These are phyloP conservation scores for Staurois parvus DNA, from an alignment of 2,797 vertebrate species.

Conservation along the genomic window DNA sequence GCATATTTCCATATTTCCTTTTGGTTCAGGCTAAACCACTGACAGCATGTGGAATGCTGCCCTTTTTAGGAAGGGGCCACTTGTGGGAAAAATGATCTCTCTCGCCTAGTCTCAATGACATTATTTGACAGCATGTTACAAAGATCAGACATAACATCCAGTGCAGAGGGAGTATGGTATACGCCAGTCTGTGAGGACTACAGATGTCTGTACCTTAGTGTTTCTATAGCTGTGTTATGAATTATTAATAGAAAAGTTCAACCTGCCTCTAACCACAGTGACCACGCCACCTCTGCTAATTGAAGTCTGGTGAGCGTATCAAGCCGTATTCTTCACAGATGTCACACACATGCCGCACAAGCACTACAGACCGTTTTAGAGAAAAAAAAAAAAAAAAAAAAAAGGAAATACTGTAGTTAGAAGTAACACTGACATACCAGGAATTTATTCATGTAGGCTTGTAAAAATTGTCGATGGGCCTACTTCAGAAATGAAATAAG, in stretches of 20 bases:
- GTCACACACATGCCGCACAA: too few species aligned
- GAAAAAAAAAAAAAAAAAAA: too few species aligned
- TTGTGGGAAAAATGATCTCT: constrained; percentile 8
- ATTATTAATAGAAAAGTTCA: not conserved
- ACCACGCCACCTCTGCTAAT: not conserved
- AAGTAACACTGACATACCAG: too few species aligned
- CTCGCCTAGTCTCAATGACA: constrained; percentile 17
- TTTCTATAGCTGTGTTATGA: not conserved
- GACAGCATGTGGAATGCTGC: not conserved
- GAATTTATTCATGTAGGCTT: too few species aligned
- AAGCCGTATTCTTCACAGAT: not conserved
- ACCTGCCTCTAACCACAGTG: not conserved
- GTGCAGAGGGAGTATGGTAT: not conserved
- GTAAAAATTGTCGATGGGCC: too few species aligned
- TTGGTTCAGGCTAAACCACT: not conserved
- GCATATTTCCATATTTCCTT: too few species aligned
- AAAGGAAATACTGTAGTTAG: too few species aligned
- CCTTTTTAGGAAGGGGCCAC: not conserved
- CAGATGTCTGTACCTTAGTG: not conserved
- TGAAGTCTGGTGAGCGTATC: not conserved
- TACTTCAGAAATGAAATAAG: too few species aligned
- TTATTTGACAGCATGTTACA: not conserved
- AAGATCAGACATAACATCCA: constrained; percentile 3
- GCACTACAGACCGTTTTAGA: too few species aligned
- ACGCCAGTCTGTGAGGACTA: not conserved